A percentile compares a stretch with the other conserved stretches of the same genome.
These are phyloP conservation scores for Ecliptopera silaceata DNA, from an alignment of 2,888 invertebrate species.

Conservation along the genomic window DNA sequence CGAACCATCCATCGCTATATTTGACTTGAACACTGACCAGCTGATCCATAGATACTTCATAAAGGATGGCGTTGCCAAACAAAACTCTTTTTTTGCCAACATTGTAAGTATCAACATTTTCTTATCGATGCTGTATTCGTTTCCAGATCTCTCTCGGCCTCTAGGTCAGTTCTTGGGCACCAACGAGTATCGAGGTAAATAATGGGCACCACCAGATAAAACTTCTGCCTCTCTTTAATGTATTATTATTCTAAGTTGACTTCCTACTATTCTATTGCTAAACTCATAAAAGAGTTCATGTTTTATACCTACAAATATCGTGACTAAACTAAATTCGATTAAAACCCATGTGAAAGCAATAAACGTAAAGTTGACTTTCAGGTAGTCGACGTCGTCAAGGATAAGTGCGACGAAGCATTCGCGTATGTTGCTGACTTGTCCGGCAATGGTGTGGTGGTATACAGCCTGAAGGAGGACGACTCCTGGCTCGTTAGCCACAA, in stretches of 20 bases:
- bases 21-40: slow-evolving; percentile 89
- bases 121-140: neutral
- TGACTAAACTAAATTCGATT: no score
- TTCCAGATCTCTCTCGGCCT: no score
- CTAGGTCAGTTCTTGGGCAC: no score
- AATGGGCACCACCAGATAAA: no score
- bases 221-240: no score
- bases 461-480: slow-evolving; percentile 87
- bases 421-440: slow-evolving; percentile 91
- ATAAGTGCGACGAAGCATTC: slow-evolving; percentile 88
- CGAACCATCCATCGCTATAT: slow-evolving; percentile 86
- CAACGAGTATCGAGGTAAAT: no score
- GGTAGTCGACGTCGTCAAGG: slow-evolving; percentile 87
- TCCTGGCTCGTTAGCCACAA: slow-evolving; percentile 92
- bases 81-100: slow-evolving; percentile 91
- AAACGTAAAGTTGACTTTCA: slow-evolving; percentile 51
- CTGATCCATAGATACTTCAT: slow-evolving; percentile 87
- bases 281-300: no score
- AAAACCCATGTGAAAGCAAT: no score
- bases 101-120: slow-evolving; percentile 80
- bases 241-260: no score
- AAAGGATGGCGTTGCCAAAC: slow-evolving; percentile 86
- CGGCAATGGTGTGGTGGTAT: slow-evolving; percentile 89
- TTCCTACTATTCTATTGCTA: no score
- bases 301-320: no score